These are phyloP conservation scores for Spisula subtruncata DNA, from an alignment of 2,888 invertebrate species.

Conservation along the genomic window DNA sequence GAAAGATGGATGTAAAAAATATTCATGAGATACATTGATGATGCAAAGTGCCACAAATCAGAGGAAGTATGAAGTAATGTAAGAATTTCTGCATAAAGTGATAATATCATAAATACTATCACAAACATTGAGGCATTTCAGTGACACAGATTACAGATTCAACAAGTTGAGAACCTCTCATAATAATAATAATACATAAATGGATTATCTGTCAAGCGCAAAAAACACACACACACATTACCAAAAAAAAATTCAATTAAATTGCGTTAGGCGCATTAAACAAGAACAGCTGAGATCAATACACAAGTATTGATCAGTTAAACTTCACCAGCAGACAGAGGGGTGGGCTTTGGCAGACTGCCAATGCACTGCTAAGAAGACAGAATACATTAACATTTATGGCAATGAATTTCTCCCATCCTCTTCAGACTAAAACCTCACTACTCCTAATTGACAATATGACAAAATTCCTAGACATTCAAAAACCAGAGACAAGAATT, in stretches of 20 bases:
- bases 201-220: slow-evolving; percentile 12
- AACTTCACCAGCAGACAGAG: slow-evolving; percentile 63
- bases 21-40: background rate
- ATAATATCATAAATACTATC: background rate
- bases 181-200: slow-evolving; percentile 31
- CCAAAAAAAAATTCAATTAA: slow-evolving; percentile 40
- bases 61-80: too few relatives aligned
- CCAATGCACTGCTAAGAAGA: slow-evolving; percentile 63
- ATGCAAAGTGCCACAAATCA: background rate
- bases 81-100: background rate
- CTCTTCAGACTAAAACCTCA: background rate
- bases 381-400: slow-evolving; percentile 55
- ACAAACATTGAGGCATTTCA: background rate
- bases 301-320: slow-evolving; percentile 60
- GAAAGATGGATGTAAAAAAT: slow-evolving; percentile 4
- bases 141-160: slow-evolving; percentile 17
- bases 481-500: background rate
- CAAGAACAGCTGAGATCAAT: slow-evolving; percentile 53
- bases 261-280: slow-evolving; percentile 20
- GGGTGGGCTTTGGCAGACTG: slow-evolving; percentile 69
- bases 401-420: slow-evolving; percentile 18
- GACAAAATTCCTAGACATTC: slow-evolving; percentile 12
- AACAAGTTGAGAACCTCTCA: slow-evolving; percentile 24
- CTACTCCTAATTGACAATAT: slow-evolving; percentile 15
- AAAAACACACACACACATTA: slow-evolving; percentile 9